These are phyloP conservation scores for Noctilio leporinus DNA, from an alignment of 2,113 vertebrate genomes.

Conservation along the genomic window DNA sequence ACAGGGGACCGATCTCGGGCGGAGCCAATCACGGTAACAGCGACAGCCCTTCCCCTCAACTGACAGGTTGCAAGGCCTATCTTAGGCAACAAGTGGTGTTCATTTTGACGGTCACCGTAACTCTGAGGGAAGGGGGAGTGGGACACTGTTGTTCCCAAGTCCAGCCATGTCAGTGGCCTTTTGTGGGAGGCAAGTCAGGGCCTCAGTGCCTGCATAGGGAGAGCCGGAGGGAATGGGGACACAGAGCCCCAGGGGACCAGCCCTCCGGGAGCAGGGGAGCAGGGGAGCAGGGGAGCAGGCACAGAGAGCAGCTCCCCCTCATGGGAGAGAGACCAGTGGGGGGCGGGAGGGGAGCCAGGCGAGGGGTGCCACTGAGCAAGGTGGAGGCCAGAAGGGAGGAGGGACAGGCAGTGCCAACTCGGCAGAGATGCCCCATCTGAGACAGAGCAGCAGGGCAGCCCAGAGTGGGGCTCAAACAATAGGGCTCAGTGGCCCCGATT, in stretches of 20 bases:
- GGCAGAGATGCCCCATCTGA: not conserved
- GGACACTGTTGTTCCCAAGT: not conserved
- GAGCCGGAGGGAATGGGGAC: not conserved
- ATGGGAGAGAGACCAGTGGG: fast-evolving
- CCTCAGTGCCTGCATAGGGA: not conserved
- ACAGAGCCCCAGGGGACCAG: not conserved
- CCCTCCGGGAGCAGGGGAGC: not conserved
- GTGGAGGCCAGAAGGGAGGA: not conserved
- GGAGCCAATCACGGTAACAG: not conserved
- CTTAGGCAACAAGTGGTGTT: fast-evolving
- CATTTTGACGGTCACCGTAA: too few species aligned
- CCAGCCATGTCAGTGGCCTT: too few species aligned
- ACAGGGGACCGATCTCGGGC: not conserved
- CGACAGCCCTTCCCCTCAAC: not conserved
- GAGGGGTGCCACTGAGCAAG: not conserved
- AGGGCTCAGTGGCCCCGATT: not conserved
- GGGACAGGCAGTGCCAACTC: not conserved
- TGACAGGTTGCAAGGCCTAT: not conserved
- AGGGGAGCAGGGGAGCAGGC: not conserved
- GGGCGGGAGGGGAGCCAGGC: not conserved
- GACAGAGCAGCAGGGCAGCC: not conserved
- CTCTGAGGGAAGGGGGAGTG: too few species aligned
- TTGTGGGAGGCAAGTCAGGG: not conserved
- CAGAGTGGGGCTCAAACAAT: not conserved
- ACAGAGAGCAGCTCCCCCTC: not conserved